phyloP scores from a whole-genome alignment of 1,140 invertebrate genomes.

The Drosophila guanche region DNA sequence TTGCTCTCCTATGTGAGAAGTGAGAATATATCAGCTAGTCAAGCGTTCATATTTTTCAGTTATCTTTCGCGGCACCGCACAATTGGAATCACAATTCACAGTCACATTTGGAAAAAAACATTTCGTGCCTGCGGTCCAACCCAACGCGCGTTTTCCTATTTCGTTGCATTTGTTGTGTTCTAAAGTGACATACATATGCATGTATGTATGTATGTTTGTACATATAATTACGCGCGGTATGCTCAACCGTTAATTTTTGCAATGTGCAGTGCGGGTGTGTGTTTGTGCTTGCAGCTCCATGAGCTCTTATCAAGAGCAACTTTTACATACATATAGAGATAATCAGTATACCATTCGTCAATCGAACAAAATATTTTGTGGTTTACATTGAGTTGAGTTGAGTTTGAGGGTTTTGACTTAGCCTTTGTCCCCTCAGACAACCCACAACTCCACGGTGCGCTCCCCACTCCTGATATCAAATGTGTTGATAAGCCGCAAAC shows the following conservation, averaged over 20 bases:
- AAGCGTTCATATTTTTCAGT: too few relatives aligned
- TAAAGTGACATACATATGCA: too few relatives aligned
- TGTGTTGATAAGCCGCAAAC: constrained; percentile 36
- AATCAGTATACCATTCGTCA: constrained; percentile 61
- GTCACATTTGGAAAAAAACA: too few relatives aligned
- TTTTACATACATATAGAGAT: constrained; percentile 44
- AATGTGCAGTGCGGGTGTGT: neutral
- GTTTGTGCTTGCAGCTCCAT: constrained; percentile 31
- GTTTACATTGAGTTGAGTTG: constrained; percentile 22
- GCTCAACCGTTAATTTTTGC: constrained; percentile 21
- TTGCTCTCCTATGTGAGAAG: too few relatives aligned
- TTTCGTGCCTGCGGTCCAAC: too few relatives aligned
- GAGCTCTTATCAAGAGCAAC: constrained; percentile 46
- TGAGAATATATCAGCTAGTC: too few relatives aligned
- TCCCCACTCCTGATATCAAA: neutral
- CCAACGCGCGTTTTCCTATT: too few relatives aligned
- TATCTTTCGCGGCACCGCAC: too few relatives aligned
- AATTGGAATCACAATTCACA: too few relatives aligned
- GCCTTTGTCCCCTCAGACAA: constrained; percentile 21
- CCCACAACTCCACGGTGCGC: neutral
- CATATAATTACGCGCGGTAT: constrained; percentile 60
- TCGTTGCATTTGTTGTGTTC: too few relatives aligned
- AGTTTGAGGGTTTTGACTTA: neutral
- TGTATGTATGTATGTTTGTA: constrained; percentile 22
- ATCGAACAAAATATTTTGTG: constrained; percentile 50